Percentiles rank a stretch among this genome's conserved stretches.
Conservation (phyloP, 1,140 invertebrate species). For the Tetragonula clypearis region DNA sequence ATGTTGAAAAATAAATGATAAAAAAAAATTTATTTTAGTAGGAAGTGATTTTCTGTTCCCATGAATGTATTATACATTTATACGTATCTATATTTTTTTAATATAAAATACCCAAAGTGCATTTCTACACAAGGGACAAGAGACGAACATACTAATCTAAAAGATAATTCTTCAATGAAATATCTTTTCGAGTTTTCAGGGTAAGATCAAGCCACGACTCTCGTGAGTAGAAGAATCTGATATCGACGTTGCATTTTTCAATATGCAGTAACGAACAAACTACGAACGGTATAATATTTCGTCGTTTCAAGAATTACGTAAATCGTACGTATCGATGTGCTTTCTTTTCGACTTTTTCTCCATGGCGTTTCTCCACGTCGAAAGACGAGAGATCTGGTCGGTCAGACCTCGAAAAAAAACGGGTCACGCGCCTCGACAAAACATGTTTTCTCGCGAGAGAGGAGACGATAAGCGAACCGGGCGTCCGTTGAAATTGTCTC, state of each 20-base stretch:
- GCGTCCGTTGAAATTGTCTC: not conserved
- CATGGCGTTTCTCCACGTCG: not conserved
- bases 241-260: not conserved
- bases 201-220: too few species aligned
- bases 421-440: constrained; percentile 46
- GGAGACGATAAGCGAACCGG: constrained; percentile 17
- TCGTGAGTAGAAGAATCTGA: not conserved
- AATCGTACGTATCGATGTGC: not conserved
- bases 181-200: too few species aligned
- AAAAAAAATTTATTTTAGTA: too few species aligned
- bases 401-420: constrained; percentile 36
- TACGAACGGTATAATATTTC: not conserved
- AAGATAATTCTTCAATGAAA: too few species aligned
- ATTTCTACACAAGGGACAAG: too few species aligned
- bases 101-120: too few species aligned
- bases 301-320: constrained; percentile 11
- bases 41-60: too few species aligned
- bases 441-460: constrained; percentile 46
- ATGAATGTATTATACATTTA: too few species aligned
- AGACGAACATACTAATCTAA: too few species aligned
- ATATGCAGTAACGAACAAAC: too few species aligned
- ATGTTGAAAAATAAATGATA: too few species aligned
- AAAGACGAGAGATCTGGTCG: constrained; percentile 19
- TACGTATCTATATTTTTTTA: too few species aligned
- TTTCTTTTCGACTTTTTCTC: not conserved